A percentile compares a stretch with the other conserved stretches of the same genome.
These are phyloP conservation scores for Anthonomus grandis DNA, from an alignment of 1,140 invertebrate genomes.

Conservation along the genomic window DNA sequence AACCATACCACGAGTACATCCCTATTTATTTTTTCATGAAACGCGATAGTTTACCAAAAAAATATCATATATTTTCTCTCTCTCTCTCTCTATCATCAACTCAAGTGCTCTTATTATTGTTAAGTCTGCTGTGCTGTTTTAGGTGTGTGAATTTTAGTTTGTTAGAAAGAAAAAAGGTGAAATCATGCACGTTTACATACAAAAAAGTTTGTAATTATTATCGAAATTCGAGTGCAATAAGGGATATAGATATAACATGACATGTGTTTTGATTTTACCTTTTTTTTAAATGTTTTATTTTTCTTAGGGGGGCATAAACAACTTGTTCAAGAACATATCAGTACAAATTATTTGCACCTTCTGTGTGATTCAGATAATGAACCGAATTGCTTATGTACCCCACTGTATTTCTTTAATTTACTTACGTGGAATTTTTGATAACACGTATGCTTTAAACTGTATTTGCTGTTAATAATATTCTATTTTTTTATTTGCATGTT, in stretches of 20 bases:
- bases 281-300: constrained; percentile 17
- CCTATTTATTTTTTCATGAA: constrained; percentile 17
- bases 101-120: constrained; percentile 25
- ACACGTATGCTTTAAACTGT: neutral
- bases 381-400: too few species aligned
- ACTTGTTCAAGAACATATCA: too few species aligned
- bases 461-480: constrained; percentile 12
- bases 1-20: neutral
- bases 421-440: too few species aligned
- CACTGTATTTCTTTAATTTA: too few species aligned
- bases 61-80: neutral
- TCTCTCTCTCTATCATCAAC: constrained; percentile 15
- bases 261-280: constrained; percentile 6
- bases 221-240: neutral
- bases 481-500: neutral
- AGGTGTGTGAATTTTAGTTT: constrained; percentile 7
- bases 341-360: too few species aligned
- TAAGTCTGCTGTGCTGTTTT: constrained; percentile 25
- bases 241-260: neutral
- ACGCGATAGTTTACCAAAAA: constrained; percentile 5
- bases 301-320: too few species aligned
- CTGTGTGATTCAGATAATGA: too few species aligned
- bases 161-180: constrained; percentile 5
- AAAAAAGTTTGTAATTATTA: neutral
- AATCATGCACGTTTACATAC: neutral